phyloP scores from a whole-genome alignment of 2,888 invertebrate species.

The Hirtodrosophila duncani region DNA sequence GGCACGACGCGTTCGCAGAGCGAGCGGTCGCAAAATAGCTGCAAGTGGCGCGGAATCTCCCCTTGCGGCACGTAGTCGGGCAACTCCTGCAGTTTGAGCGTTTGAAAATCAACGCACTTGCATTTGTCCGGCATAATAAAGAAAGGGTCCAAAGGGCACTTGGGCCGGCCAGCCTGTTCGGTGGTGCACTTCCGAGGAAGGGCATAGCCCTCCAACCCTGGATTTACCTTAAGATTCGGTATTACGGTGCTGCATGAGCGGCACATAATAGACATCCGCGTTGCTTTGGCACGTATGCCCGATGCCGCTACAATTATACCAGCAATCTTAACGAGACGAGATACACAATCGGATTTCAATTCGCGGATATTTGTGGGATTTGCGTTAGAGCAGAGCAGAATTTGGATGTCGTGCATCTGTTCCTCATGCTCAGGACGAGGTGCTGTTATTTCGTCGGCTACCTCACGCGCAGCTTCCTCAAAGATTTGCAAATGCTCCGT shows the following conservation, averaged over 20 bases:
- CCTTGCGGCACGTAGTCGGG: constrained; percentile 95
- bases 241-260: constrained; percentile 93
- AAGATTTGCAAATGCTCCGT: constrained; percentile 95
- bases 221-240: constrained; percentile 92
- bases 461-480: constrained; percentile 97
- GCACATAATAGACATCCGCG: constrained; percentile 96
- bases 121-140: constrained; percentile 99
- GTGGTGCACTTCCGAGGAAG: constrained; percentile 96
- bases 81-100: constrained; percentile 96
- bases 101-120: constrained; percentile 98
- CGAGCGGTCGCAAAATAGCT: constrained; percentile 93
- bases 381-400: constrained; percentile 90
- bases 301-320: constrained; percentile 97
- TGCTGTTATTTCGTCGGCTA: constrained; percentile 96
- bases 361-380: constrained; percentile 89
- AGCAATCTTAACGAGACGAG: constrained; percentile 94
- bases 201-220: constrained; percentile 97
- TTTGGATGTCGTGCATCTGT: constrained; percentile 93
- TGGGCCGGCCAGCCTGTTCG: constrained; percentile 94
- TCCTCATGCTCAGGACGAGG: constrained; percentile 95
- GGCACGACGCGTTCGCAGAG: constrained; percentile 97
- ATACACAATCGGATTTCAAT: constrained; percentile 95
- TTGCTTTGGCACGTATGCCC: constrained; percentile 96
- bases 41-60: constrained; percentile 97
- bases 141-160: constrained; percentile 98